Evolutionary conservation across 2,113 vertebrate genomes (phyloP), one percentile per base, ranked within the genome.

Genomic region (Semnopithecus entellus): DNA sequence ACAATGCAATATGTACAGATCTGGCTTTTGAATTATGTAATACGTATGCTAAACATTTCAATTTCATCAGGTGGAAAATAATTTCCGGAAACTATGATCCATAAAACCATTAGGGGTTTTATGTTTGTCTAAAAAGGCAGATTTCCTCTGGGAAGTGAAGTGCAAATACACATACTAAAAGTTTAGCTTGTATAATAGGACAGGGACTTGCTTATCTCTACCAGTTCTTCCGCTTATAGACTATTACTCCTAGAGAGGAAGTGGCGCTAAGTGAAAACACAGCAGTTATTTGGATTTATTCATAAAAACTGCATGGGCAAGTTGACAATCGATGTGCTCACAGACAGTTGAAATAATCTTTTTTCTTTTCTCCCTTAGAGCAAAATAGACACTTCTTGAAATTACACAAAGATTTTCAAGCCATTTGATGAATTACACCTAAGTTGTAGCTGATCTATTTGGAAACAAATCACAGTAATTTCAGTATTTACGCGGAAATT

Each of bases 381-480:
- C 2, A 94, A 72, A 89, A 61, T 9, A 84, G 13, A 40, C 3
- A 90, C 4, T 87, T 86, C 27, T 50, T 59, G 30, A 93, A 88
- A 86, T 43, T 27, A 75, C 13, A 40, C 25, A 85, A 73, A 50
- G 3, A 10, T 85, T 82, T 91, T 81, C 18, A 75, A 79, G 57
- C 8, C 38, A 81, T 66, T 90, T 91, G 45, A 7, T 90, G 78
- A 97, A 88, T 85, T 78, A 40, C 55, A 72, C 30, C 23, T 61
- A 45, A 88, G 52, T 55, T 84, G 81, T 59, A 83, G 82, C 40
- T 55, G 38, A 79, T 91, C 52, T 90, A 55, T 96, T 92, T 85
- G 20, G 50, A 87, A 96, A 88, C 17, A 96, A 95, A 85, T 80
- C 55, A 85, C 7, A 91, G 57, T 88, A 59, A 91, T 84, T 93